A percentile compares a stretch with the other conserved stretches of the same genome.
These are phyloP conservation scores for Ephestia elutella DNA, from an alignment of 1,140 invertebrate species.

Conservation along the genomic window DNA sequence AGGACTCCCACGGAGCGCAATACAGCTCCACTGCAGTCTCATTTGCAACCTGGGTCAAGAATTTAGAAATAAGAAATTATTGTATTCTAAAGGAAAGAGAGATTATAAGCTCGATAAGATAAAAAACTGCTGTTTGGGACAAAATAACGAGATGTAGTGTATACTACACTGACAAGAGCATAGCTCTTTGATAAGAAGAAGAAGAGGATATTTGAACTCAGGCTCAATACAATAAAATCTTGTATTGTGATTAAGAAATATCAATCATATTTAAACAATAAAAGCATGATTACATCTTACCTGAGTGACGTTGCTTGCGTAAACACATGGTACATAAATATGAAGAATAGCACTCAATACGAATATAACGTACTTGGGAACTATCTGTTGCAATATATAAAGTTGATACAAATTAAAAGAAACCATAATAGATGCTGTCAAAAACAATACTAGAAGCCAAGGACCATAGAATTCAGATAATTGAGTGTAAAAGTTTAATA, in stretches of 20 bases:
- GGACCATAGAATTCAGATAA: slow-evolving; percentile 46
- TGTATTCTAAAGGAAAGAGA: too few species aligned
- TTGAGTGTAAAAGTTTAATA: slow-evolving; percentile 36
- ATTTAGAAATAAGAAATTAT: too few species aligned
- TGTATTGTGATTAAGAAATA: neutral
- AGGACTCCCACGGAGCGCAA: slow-evolving; percentile 34
- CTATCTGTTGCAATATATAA: slow-evolving; percentile 32
- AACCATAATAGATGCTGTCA: slow-evolving; percentile 40
- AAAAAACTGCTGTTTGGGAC: slow-evolving; percentile 9
- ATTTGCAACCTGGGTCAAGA: slow-evolving; percentile 43
- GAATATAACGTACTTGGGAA: slow-evolving; percentile 44
- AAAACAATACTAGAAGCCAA: slow-evolving; percentile 48
- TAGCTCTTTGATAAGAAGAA: too few species aligned
- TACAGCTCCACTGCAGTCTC: slow-evolving; percentile 41
- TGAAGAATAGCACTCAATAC: slow-evolving; percentile 41
- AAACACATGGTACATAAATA: slow-evolving; percentile 53
- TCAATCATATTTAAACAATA: neutral
- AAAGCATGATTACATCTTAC: slow-evolving; percentile 26
- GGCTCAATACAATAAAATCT: too few species aligned
- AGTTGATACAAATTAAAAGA: slow-evolving; percentile 48
- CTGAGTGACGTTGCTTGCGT: slow-evolving; percentile 43
- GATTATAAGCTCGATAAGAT: too few species aligned
- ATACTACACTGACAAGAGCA: too few species aligned
- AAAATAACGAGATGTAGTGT: too few species aligned
- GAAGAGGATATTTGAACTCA: too few species aligned